Conservation (phyloP, 2,888 invertebrate species). For the Ariolimax columbianus region DNA sequence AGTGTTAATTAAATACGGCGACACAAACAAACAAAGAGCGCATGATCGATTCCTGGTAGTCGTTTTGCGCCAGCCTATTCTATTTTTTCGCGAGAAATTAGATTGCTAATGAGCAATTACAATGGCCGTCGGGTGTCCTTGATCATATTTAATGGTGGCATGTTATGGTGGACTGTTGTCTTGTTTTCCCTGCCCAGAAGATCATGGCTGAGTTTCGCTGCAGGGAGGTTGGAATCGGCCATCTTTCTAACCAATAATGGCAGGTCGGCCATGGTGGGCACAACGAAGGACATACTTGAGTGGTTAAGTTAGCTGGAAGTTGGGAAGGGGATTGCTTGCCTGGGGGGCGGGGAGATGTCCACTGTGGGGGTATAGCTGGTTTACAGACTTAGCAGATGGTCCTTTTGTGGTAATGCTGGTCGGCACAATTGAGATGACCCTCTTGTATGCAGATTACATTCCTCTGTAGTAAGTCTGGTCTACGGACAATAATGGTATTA, state of each 20-base stretch:
- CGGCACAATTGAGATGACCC: no score
- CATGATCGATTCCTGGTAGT: neutral
- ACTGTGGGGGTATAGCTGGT: no score
- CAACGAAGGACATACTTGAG: no score
- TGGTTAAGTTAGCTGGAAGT: no score
- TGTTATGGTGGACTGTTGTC: neutral
- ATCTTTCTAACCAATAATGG: neutral
- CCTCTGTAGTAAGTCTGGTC: no score
- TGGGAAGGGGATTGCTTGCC: no score
- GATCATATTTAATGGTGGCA: constrained; percentile 9
- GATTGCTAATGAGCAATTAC: constrained; percentile 24
- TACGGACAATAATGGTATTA: no score
- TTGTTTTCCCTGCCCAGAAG: neutral
- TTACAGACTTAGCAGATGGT: no score
- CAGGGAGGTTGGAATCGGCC: neutral
- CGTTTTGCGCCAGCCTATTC: neutral
- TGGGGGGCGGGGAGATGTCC: no score
- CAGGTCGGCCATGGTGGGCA: no score
- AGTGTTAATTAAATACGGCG: neutral
- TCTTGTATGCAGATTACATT: no score
- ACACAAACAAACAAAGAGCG: neutral
- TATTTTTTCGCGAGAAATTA: constrained; percentile 7
- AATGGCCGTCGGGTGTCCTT: neutral
- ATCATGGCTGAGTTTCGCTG: neutral
- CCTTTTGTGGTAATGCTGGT: no score